Evolutionary conservation across 2,888 invertebrate genomes (phyloP).

Genomic region (Steinernema scapterisci): DNA sequence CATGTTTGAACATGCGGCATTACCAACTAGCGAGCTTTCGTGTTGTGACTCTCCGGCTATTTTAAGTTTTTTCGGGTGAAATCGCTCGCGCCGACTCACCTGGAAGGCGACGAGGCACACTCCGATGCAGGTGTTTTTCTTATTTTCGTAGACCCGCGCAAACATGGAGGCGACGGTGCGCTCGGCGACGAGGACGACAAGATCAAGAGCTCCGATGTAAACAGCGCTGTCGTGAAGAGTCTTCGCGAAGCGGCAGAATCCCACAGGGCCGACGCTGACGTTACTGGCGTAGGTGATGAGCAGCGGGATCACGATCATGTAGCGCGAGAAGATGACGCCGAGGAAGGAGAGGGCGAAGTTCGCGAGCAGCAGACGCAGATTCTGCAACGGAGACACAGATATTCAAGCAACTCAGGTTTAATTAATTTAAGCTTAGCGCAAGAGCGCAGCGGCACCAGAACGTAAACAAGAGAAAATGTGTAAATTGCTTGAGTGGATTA

Average conservation of each 20-base stretch:
- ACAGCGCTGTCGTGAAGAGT: conserved; percentile 34
- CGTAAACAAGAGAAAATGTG: too few species aligned
- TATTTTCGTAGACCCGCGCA: conserved; percentile 34
- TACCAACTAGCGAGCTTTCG: too few species aligned
- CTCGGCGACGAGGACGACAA: conserved; percentile 33
- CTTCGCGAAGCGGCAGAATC: conserved; percentile 27
- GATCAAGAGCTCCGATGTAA: conserved; percentile 34
- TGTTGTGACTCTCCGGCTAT: too few species aligned
- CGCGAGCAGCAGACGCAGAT: conserved; percentile 33
- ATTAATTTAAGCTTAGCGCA: too few species aligned
- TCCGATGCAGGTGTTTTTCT: conserved; percentile 30
- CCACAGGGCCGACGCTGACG: conserved; percentile 16
- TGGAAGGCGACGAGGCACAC: conserved; percentile 24
- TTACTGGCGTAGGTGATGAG: conserved; percentile 30
- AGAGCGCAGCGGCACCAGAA: too few species aligned
- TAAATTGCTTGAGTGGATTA: too few species aligned
- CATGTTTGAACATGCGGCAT: too few species aligned
- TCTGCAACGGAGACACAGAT: conserved; percentile 22
- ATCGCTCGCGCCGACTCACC: neutral
- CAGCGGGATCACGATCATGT: conserved; percentile 32
- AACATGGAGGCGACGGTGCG: conserved; percentile 34
- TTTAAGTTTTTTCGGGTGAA: too few species aligned
- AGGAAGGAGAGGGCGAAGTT: conserved; percentile 35
- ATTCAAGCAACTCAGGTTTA: too few species aligned
- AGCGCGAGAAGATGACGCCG: conserved; percentile 36